These are phyloP conservation scores for Elachura formosa DNA, from an alignment of 2,113 vertebrate genomes.

Conservation along the genomic window DNA sequence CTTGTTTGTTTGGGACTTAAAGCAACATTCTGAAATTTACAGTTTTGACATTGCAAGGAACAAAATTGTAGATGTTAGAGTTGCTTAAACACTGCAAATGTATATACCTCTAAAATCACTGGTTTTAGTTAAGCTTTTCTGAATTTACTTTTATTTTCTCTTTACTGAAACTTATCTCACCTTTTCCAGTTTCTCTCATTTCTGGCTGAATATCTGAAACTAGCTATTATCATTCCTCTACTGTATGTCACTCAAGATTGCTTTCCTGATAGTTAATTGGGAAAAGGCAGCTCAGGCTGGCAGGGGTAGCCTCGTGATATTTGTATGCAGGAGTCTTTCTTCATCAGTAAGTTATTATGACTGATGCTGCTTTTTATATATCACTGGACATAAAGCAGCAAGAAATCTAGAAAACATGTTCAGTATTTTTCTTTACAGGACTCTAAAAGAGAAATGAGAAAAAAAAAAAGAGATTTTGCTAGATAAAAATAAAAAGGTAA, in stretches of 20 bases:
- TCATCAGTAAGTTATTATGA: not conserved
- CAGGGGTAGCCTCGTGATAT: not conserved
- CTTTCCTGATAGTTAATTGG: not conserved
- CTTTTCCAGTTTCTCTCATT: not conserved
- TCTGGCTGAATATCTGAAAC: not conserved
- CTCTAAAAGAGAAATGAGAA: not conserved
- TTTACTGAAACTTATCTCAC: not conserved
- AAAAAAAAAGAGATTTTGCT: not conserved
- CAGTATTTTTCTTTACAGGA: not conserved
- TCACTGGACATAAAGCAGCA: not conserved
- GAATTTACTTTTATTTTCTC: not conserved
- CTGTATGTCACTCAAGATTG: not conserved
- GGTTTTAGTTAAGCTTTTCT: not conserved
- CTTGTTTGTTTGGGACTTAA: not conserved
- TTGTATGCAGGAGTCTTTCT: not conserved
- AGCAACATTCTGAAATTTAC: not conserved
- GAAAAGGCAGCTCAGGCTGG: not conserved
- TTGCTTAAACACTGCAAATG: not conserved
- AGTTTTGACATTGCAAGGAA: not conserved
- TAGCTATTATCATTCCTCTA: not conserved
- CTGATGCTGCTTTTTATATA: not conserved
- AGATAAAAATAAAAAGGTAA: not conserved
- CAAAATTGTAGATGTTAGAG: not conserved
- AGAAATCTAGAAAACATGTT: not conserved
- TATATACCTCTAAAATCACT: not conserved